Base-by-base conservation (phyloP, 2,797 vertebrate species). In the Streptopelia turtur region DNA sequence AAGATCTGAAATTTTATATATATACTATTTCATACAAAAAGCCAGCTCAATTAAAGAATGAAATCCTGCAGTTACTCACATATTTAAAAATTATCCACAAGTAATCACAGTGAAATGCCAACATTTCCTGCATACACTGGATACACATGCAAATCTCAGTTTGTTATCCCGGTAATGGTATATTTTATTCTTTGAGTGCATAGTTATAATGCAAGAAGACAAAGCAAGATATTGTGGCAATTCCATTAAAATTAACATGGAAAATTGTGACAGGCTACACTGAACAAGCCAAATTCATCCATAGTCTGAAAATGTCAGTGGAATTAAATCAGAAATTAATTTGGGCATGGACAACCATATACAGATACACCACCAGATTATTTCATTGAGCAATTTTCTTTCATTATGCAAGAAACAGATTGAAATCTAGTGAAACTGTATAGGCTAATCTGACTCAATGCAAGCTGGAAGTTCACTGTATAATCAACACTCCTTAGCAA, bases 301-400 rank as follows among this genome's bases (percentile, higher is more conserved):
- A 41, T 5, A 61, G 9, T 70, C 47, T 90, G 53, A n/a, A 12
- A 50, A 41, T 47, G 45, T 47, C 63, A 70, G 39, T 84, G 30
- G 56, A 76, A 83, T 60, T 91, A 72, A 64, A 90, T 74, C n/a
- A 91, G 49, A 83, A 91, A 83, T 76, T 47, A 86, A 70, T 90
- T 56, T 72, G 28, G n/a, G 9, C 25, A 76, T 13, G 24, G 39
- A 68, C 49, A 60, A 68, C 35, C 10, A 2, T 37, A 65, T 16
- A 69, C 14, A 53, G 47, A 85, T 50, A 31, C 13, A 72, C 10
- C 24, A 52, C 21, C 2, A 3, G 55, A 68, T 69, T 89, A 43
- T 70, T 82, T 79, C 28, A 72, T 13, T 74, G 50, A 76, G 61
- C 22, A 90, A 59, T 43, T 60, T 28, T 57, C 63, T 86, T 91